phyloP scores from a whole-genome alignment of 2,113 vertebrate species.

The Salvelinus fontinalis region DNA sequence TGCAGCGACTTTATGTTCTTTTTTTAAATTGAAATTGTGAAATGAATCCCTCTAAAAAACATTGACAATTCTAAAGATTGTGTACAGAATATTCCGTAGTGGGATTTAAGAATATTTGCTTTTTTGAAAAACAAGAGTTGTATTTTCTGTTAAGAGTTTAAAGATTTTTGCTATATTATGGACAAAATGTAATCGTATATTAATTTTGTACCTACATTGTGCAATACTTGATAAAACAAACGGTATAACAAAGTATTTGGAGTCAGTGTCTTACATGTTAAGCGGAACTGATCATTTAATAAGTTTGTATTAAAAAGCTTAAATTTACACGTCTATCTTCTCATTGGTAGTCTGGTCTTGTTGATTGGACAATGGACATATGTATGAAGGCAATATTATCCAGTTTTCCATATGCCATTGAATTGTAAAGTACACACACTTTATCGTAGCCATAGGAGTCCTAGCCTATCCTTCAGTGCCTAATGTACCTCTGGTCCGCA shows the following conservation, averaged over 20 bases:
- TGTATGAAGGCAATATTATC: not conserved
- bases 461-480: not conserved
- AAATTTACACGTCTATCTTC: slow-evolving; percentile 64
- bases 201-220: slow-evolving; percentile 98
- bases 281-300: slow-evolving; percentile 99
- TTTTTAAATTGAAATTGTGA: slow-evolving; percentile 98
- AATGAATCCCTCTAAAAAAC: slow-evolving; percentile 87
- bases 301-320: slow-evolving; percentile 99
- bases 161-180: slow-evolving; percentile 99
- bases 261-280: slow-evolving; percentile 99
- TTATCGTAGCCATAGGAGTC: not conserved
- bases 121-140: slow-evolving; percentile 93
- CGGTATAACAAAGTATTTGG: slow-evolving; percentile 99
- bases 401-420: not conserved
- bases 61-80: slow-evolving; percentile 93
- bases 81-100: slow-evolving; percentile 98
- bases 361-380: not conserved
- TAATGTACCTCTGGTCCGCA: not conserved
- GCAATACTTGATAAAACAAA: slow-evolving; percentile 98
- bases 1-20: slow-evolving; percentile 95
- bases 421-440: not conserved
- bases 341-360: slow-evolving; percentile 27
- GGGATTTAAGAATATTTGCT: slow-evolving; percentile 97
- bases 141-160: slow-evolving; percentile 99
- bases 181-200: slow-evolving; percentile 99